Conservation (phyloP, 2,113 vertebrate species). For the Limnothrissa miodon region DNA sequence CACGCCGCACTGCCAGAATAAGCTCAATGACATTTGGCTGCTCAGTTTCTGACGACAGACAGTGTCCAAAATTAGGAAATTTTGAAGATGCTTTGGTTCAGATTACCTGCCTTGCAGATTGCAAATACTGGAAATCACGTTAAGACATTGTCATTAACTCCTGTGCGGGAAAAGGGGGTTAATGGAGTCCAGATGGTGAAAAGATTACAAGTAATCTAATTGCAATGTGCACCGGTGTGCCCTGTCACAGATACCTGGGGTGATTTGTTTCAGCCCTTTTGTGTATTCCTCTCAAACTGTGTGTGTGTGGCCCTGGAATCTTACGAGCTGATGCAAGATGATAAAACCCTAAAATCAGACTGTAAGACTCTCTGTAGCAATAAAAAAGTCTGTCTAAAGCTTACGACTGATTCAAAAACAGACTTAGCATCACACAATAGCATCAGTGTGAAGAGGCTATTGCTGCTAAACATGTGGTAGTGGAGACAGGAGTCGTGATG, state of each 20-base stretch:
- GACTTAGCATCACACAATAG: neutral
- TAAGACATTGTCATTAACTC: neutral
- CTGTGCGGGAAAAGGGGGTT: neutral
- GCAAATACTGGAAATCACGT: neutral
- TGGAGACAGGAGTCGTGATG: neutral
- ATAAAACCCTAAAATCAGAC: too few species aligned
- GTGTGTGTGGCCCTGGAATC: too few species aligned
- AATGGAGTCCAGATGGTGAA: neutral
- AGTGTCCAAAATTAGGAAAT: neutral
- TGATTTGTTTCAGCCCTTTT: neutral
- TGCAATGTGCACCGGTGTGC: neutral
- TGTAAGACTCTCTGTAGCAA: too few species aligned
- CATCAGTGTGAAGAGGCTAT: neutral
- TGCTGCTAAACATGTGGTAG: neutral
- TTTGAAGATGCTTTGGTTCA: neutral
- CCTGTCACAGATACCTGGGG: neutral
- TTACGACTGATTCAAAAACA: neutral
- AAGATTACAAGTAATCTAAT: constrained; percentile 4
- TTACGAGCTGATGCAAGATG: too few species aligned
- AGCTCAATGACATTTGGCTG: neutral
- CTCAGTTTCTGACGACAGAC: neutral
- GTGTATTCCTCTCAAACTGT: too few species aligned
- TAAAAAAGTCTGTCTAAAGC: neutral
- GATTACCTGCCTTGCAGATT: neutral
- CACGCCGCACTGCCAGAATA: neutral